Percentiles rank a stretch among this genome's conserved stretches.
Evolutionary conservation across 2,797 vertebrate genomes (phyloP).

Genomic region (Platyrinchus mystaceus): DNA sequence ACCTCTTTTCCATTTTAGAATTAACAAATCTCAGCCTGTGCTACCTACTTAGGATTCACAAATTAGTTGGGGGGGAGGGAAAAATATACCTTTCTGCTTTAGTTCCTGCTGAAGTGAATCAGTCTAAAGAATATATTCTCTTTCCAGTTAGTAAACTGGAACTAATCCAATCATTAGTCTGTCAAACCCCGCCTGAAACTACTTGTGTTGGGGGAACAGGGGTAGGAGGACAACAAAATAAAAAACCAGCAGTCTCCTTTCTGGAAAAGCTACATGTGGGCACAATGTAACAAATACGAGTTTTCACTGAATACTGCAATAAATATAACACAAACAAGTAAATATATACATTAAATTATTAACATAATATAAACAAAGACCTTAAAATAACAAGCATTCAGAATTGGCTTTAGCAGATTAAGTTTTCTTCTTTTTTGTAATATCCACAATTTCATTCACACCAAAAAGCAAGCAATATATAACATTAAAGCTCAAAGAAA

Average conservation of each 20-base stretch:
- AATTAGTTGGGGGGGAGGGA: background rate
- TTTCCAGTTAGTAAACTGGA: background rate
- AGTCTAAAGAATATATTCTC: background rate
- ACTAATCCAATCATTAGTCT: background rate
- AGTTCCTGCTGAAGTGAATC: background rate
- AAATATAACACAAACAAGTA: background rate
- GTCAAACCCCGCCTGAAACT: background rate
- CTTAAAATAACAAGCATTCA: background rate
- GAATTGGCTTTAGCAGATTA: background rate
- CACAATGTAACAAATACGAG: background rate
- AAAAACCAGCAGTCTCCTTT: background rate
- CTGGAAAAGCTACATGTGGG: background rate
- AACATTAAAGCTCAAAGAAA: background rate
- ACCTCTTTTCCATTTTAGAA: background rate
- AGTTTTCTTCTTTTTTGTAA: background rate
- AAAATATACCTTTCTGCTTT: background rate
- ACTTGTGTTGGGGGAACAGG: background rate
- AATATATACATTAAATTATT: background rate
- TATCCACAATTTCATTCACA: background rate
- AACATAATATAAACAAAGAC: background rate
- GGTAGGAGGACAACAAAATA: background rate
- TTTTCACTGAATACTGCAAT: background rate
- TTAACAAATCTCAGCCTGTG: background rate
- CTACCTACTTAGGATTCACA: background rate
- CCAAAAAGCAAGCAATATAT: background rate